Conservation (phyloP, 1,140 invertebrate species). For the Nasonia vitripennis region DNA sequence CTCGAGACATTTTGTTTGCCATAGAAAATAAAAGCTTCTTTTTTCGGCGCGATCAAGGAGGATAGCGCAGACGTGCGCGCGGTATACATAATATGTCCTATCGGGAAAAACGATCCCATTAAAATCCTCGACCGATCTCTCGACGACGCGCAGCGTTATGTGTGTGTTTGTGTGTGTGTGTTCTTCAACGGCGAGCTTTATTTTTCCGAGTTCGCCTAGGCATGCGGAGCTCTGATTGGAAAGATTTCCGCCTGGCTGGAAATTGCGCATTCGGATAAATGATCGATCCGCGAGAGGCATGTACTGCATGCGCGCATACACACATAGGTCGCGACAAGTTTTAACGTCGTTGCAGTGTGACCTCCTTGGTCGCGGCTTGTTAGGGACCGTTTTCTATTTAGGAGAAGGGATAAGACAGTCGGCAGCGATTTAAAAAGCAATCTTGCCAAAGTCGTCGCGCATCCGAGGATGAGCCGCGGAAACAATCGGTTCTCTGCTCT, state of each 20-base stretch:
- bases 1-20: neutral
- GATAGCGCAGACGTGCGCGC: no score
- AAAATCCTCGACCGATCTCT: neutral
- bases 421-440: no score
- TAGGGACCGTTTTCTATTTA: neutral
- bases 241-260: neutral
- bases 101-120: neutral
- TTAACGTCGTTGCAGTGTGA: neutral
- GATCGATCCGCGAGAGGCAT: slow-evolving; percentile 4
- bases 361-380: neutral
- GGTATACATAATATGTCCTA: no score
- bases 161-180: no score
- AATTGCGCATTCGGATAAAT: slow-evolving; percentile 40
- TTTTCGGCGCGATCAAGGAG: neutral
- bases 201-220: neutral
- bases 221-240: neutral
- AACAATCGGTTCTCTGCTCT: no score
- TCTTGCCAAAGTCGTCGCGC: no score
- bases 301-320: neutral
- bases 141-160: no score
- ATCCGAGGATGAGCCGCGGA: no score
- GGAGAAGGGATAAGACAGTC: no score
- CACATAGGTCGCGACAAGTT: neutral
- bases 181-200: neutral
- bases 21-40: neutral